Conservation (phyloP, 2,888 invertebrate genomes). For the Trypoxylon attenuatum region DNA sequence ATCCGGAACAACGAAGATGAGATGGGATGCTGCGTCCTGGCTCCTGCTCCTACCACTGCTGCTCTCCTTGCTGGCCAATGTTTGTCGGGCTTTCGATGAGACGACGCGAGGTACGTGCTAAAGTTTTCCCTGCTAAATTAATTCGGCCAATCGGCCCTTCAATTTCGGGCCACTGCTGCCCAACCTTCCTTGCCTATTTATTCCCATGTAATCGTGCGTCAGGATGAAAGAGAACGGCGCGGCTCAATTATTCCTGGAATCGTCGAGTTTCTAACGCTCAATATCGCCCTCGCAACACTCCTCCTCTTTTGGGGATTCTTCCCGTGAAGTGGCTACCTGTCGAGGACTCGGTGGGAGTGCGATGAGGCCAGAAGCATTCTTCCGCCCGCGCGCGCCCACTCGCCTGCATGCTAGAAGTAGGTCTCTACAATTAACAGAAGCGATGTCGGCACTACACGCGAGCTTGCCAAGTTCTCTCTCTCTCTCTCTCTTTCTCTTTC, state of each 20-base stretch:
- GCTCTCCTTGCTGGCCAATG: conserved; percentile 56
- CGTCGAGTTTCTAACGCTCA: not conserved
- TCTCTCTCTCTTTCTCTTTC: not conserved
- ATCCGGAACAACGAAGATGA: conserved; percentile 63
- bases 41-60: conserved; percentile 54
- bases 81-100: conserved; percentile 59
- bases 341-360: too few relatives aligned
- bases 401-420: not conserved
- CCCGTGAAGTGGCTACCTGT: not conserved
- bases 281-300: not conserved
- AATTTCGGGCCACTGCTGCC: not conserved
- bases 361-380: not conserved
- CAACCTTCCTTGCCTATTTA: not conserved
- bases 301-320: not conserved
- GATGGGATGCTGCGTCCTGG: conserved; percentile 59
- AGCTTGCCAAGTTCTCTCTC: not conserved
- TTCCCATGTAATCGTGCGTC: too few relatives aligned
- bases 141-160: conserved; percentile 1
- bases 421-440: not conserved
- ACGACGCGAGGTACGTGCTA: conserved; percentile 61
- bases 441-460: not conserved
- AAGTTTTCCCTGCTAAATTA: conserved; percentile 24
- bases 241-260: too few relatives aligned
- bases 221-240: too few relatives aligned
- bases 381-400: not conserved